Conservation (phyloP, 2,113 vertebrate species). For the Anolis carolinensis region DNA sequence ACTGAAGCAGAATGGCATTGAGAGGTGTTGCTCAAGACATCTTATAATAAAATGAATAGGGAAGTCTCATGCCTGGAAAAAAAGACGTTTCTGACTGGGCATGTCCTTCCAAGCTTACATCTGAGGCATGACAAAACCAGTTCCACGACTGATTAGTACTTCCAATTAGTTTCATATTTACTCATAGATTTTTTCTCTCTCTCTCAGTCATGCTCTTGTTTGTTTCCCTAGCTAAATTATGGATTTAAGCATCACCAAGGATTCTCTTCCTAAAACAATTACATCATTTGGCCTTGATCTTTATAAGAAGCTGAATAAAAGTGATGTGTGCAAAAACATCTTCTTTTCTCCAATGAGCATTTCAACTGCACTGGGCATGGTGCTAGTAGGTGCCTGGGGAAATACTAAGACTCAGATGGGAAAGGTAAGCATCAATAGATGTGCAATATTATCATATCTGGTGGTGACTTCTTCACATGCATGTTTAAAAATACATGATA, state of each 20-base stretch:
- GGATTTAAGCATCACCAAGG: conserved; percentile 51
- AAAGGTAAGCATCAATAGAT: conserved; percentile 55
- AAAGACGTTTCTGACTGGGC: not conserved
- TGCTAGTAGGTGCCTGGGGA: conserved; percentile 68
- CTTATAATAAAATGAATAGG: not conserved
- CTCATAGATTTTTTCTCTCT: not conserved
- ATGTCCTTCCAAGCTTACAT: not conserved
- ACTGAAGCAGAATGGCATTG: not conserved
- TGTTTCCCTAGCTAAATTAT: not conserved
- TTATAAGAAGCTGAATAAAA: conserved; percentile 69
- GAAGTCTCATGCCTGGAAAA: not conserved
- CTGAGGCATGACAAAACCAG: not conserved
- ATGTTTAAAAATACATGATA: too few species aligned
- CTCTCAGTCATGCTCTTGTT: not conserved
- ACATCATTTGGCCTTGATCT: conserved; percentile 78
- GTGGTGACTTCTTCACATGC: too few species aligned
- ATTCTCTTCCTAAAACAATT: conserved; percentile 63
- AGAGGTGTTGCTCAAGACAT: conserved; percentile 17
- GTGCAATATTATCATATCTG: too few species aligned
- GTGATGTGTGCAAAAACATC: conserved; percentile 55
- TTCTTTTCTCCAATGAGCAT: conserved; percentile 74
- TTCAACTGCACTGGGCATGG: conserved; percentile 70
- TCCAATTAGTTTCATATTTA: not conserved
- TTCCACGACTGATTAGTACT: not conserved
- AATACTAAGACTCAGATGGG: conserved; percentile 72